These are phyloP conservation scores for Rhadina sibilatrix DNA, from an alignment of 2,113 vertebrate genomes.

Conservation along the genomic window DNA sequence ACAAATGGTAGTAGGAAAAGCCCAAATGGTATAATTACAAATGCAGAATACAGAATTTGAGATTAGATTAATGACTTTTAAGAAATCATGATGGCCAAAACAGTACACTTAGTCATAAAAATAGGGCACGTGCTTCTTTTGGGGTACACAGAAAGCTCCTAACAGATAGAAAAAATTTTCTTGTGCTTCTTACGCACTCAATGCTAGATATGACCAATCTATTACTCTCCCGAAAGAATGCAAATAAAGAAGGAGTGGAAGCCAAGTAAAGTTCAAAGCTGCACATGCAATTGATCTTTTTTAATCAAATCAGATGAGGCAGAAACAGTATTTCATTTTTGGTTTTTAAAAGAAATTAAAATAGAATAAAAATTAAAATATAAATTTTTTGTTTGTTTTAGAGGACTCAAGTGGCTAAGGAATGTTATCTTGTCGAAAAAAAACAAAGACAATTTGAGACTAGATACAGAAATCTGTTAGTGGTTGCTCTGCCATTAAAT, in stretches of 20 bases:
- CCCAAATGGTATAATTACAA: background rate
- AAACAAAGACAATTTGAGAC: background rate
- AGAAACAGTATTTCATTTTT: background rate
- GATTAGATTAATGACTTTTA: background rate
- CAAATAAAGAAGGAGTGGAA: background rate
- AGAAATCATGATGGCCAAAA: background rate
- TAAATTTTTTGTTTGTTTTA: background rate
- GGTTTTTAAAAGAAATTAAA: background rate
- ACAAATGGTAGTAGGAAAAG: background rate
- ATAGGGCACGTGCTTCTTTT: background rate
- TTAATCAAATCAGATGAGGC: background rate
- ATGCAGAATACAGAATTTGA: background rate
- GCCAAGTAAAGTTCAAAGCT: background rate
- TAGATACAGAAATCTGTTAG: background rate
- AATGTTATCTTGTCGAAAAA: background rate
- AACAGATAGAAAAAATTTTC: background rate
- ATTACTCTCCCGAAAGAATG: background rate
- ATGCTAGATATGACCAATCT: background rate
- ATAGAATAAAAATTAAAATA: background rate
- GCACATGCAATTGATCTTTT: background rate
- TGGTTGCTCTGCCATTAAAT: background rate
- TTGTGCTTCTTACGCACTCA: background rate
- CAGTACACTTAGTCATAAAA: background rate
- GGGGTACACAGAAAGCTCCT: background rate
- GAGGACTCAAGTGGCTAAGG: background rate